Conservation (phyloP, 2,113 vertebrate genomes). For the Zapus hudsonius region DNA sequence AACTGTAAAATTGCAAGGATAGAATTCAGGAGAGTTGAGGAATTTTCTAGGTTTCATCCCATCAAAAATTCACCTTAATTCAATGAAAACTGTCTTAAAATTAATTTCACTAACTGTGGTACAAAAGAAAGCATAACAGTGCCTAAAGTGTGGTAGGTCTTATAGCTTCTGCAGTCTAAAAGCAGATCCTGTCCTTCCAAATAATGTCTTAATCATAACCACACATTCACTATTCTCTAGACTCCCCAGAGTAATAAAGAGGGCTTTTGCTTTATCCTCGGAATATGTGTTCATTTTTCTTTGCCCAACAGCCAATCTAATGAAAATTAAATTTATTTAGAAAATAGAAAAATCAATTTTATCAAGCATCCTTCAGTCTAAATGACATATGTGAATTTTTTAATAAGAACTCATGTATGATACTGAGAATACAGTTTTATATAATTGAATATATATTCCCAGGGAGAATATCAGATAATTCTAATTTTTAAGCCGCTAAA, state of each 20-base stretch:
- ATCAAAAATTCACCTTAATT: constrained; percentile 3
- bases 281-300: constrained; percentile 31
- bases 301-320: neutral
- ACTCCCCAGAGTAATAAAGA: neutral
- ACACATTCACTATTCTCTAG: neutral
- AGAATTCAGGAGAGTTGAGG: neutral
- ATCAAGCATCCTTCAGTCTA: constrained; percentile 38
- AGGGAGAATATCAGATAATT: constrained; percentile 51
- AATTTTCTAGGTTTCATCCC: neutral
- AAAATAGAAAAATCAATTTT: constrained; percentile 63
- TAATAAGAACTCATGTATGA: neutral
- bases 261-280: accelerated
- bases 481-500: constrained; percentile 56
- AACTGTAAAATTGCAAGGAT: constrained; percentile 19
- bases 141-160: neutral
- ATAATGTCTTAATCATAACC: neutral
- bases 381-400: constrained; percentile 29
- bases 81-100: neutral
- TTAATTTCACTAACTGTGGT: constrained; percentile 41
- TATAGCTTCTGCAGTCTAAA: neutral
- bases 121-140: neutral
- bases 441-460: constrained; percentile 53
- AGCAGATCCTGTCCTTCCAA: neutral
- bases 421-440: constrained; percentile 34
- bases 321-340: constrained; percentile 51